These are phyloP conservation scores for Sceloporus undulatus DNA, from an alignment of 2,113 vertebrate species.

Conservation along the genomic window DNA sequence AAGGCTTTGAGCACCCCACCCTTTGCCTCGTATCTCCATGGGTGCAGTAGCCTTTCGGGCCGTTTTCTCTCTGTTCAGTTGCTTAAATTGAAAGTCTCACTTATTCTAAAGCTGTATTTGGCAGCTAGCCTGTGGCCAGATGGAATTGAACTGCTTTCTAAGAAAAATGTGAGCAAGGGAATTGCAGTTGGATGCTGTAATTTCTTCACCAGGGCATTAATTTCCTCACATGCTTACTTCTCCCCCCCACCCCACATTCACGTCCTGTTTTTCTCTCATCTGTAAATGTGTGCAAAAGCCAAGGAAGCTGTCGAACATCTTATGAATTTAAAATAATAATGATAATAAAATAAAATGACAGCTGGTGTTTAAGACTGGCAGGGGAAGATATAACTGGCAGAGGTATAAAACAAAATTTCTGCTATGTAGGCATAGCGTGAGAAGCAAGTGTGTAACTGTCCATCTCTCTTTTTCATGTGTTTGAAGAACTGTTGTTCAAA, in stretches of 20 bases:
- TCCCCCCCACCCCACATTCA: not conserved
- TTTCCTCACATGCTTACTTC: constrained; percentile 35
- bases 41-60: constrained; percentile 46
- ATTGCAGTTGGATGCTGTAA: constrained; percentile 70
- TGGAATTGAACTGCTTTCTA: constrained; percentile 78
- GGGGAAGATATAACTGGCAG: constrained; percentile 32
- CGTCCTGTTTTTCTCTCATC: not conserved
- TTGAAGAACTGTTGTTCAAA: constrained; percentile 23
- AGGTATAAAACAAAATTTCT: constrained; percentile 45
- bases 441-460: constrained; percentile 17
- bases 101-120: constrained; percentile 67
- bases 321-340: not conserved
- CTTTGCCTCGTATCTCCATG: constrained; percentile 20
- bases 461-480: constrained; percentile 20
- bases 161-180: constrained; percentile 75
- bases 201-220: constrained; percentile 69
- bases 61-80: constrained; percentile 11
- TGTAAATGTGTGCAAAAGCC: constrained; percentile 60
- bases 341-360: constrained; percentile 22
- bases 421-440: constrained; percentile 6
- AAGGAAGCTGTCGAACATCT: constrained; percentile 54
- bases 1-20: constrained; percentile 42
- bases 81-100: constrained; percentile 64
- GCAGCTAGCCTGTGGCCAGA: constrained; percentile 70
- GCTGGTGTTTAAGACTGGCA: constrained; percentile 49